phyloP scores from a whole-genome alignment of 2,113 vertebrate genomes.

The Thermophis baileyi region DNA sequence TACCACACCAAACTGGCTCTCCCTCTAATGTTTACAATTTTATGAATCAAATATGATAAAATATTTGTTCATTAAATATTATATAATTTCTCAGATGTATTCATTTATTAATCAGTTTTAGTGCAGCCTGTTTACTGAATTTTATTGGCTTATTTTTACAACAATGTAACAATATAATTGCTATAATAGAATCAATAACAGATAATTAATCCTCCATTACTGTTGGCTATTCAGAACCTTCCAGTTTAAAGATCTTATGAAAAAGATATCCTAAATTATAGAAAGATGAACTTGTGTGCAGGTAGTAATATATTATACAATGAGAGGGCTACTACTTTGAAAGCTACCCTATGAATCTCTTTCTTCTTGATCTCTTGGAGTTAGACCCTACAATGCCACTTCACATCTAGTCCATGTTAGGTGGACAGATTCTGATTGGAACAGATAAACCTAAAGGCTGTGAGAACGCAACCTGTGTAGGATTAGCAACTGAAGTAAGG shows the following conservation, averaged over 20 bases:
- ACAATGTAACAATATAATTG: not conserved
- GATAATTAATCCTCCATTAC: not conserved
- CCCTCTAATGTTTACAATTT: slow-evolving; percentile 3
- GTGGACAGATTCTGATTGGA: not conserved
- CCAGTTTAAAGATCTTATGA: not conserved
- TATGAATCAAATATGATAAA: not conserved
- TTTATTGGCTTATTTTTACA: not conserved
- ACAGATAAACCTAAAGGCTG: not conserved
- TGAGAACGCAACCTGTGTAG: not conserved
- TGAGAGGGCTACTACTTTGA: not conserved
- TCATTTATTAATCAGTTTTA: not conserved
- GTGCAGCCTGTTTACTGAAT: not conserved
- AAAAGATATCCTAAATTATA: not conserved
- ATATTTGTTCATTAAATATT: slow-evolving; percentile 6
- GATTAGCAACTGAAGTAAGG: not conserved
- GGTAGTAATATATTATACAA: not conserved
- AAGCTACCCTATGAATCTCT: not conserved
- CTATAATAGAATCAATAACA: not conserved
- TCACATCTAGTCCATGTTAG: not conserved
- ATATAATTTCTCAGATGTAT: not conserved
- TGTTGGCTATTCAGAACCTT: not conserved
- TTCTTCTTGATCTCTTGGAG: not conserved
- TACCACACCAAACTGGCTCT: not conserved
- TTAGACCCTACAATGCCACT: not conserved
- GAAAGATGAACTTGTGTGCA: not conserved